Percentiles rank a stretch among this genome's conserved stretches.
These are phyloP conservation scores for Sacculina carcini DNA, from an alignment of 2,888 invertebrate species.

Conservation along the genomic window DNA sequence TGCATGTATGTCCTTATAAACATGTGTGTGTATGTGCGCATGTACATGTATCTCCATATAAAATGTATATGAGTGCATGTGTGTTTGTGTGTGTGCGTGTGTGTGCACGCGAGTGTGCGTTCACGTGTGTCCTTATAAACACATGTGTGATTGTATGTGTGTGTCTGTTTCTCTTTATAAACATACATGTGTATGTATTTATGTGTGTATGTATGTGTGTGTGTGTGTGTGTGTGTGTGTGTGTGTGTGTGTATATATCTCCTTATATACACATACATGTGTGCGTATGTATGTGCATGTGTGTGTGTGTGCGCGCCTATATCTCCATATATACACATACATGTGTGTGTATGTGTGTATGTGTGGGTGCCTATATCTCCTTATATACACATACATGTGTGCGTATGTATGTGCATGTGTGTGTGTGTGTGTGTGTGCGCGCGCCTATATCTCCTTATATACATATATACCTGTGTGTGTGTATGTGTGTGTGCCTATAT, in stretches of 20 bases:
- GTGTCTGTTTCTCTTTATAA: not conserved
- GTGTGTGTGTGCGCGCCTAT: constrained; percentile 1
- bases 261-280: not conserved
- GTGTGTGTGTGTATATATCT: constrained; percentile 2
- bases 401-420: not conserved
- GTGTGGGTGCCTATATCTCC: constrained; percentile 6
- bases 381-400: constrained; percentile 6
- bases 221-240: constrained; percentile 5
- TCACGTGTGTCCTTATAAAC: not conserved
- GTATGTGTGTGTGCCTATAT: too few relatives aligned
- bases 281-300: constrained; percentile 2
- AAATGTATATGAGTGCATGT: not conserved
- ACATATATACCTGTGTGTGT: too few relatives aligned
- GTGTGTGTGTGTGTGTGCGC: constrained; percentile 4
- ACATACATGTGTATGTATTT: not conserved
- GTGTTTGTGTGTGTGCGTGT: constrained; percentile 1
- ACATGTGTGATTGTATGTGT: not conserved
- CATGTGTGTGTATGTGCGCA: too few relatives aligned
- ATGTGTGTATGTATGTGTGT: constrained; percentile 4
- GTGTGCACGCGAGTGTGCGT: not conserved
- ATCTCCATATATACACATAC: not conserved
- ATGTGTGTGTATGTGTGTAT: constrained; percentile 3
- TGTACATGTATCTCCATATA: too few relatives aligned
- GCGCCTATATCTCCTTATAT: not conserved
- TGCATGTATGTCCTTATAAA: too few relatives aligned